Base-by-base conservation (phyloP, 2,888 invertebrate species). In the Falcaria lacertinaria region DNA sequence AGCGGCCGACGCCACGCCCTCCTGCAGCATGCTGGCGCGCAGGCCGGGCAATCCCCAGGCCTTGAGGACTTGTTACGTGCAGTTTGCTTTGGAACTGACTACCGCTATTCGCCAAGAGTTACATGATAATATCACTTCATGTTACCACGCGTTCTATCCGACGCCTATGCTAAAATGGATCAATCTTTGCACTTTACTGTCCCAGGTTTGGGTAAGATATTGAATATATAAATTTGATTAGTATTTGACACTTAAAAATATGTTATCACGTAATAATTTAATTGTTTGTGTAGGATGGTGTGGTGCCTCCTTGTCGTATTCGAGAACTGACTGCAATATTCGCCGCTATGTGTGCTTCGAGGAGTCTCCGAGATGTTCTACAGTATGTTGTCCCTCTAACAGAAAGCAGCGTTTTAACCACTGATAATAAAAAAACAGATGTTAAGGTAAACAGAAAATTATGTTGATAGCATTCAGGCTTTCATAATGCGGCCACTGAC, bases 81-180 rank as follows among this genome's bases (percentile, higher is more conserved):
- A 85, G 57, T 76, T 86, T 39, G 91, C 91, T 8, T 68, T 91
- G 34, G 91, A 92, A 44, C 89, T 95, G 90, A 93, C 93, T 2
- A 90, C 91, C 42, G 92, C 94, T 25, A 95, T 98, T 52, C 82
- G 98, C 42, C 94, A 95, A 41, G 98, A 98, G 76, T 97, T 97
- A 44, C 97, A 98, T 58, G 92, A 93, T 42, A 97, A 98, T 1
- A 96, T 97, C 70, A 95, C 96, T 1, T 91, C 95, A 2, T 97
- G 98, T 70, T 98, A 97, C 69, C 97, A 98, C 78, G 97, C 97
- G 0, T 98, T 99, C 85, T 98, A 97, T 80, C 98, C 98, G 0
- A 98, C 97, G 0, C 95, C 96, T 0, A 94, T 94, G 42, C 87
- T 98, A 41, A 98, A 98, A 74, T 98, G 98, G 98, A 94, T 94